Conservation (phyloP, 2,113 vertebrate genomes). For the Tetrao urogallus region DNA sequence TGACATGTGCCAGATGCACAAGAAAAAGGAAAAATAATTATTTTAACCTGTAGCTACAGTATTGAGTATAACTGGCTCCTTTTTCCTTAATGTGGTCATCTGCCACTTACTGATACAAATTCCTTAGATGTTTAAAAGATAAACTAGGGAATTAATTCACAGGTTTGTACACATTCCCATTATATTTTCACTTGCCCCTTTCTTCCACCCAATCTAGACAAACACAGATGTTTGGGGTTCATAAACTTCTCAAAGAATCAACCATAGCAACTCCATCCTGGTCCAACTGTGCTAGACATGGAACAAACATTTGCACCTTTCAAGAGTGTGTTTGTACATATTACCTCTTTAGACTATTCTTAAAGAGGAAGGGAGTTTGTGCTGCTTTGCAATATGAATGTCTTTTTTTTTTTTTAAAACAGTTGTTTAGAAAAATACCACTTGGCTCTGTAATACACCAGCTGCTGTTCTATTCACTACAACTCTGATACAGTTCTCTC, state of each 20-base stretch:
- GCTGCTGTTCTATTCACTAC: neutral
- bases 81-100: neutral
- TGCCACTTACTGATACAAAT: neutral
- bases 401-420: neutral
- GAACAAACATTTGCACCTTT: neutral
- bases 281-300: neutral
- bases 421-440: neutral
- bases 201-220: accelerated
- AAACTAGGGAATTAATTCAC: neutral
- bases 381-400: neutral
- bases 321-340: neutral
- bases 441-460: neutral
- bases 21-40: neutral
- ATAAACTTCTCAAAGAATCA: neutral
- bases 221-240: neutral
- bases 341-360: neutral
- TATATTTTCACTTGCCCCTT: neutral
- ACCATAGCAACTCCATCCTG: neutral
- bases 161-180: neutral
- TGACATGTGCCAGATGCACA: neutral
- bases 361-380: neutral
- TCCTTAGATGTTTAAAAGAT: neutral
- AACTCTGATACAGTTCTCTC: neutral
- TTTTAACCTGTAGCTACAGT: neutral
- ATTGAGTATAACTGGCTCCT: neutral